Base-by-base conservation (phyloP, 2,797 vertebrate species). In the Neomorphus geoffroyi region DNA sequence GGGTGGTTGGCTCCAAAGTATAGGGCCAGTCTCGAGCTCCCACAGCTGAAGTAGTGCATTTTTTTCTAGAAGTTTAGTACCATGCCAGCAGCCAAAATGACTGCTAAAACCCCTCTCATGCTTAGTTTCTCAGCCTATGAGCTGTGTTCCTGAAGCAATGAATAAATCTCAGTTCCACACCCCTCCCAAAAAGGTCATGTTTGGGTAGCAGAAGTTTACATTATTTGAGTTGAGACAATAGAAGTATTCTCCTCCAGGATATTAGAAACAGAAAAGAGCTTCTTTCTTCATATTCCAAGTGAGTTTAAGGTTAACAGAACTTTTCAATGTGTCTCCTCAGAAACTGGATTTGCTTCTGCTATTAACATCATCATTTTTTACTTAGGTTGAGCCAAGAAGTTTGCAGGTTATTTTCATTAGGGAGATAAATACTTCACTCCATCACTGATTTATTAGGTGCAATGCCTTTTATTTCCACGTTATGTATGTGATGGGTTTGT, bases 401-500 rank as follows among this genome's bases (percentile, higher is more conserved):
- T 66, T 94, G 56, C 45, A 71, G 78, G 53, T 48, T 91, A 32
- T 69, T 94, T 94, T 92, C 57, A 69, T 87, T 78, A 80, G 23
- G 46, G 69, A 92, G 45, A 80, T 84, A 86, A 80, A n/a, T n/a
- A n/a, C n/a, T n/a, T n/a, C n/a, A n/a, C n/a, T n/a, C n/a, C n/a
- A n/a, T n/a, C n/a, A n/a, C n/a, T n/a, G n/a, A n/a, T n/a, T 74
- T 88, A 80, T 88, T 60, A 86, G 58, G 33, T 74, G 46, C 46
- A 94, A 69, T 69, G 64, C 22, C 26, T 88, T 94, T 90, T 92
- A 90, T 71, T 80, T 90, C 71, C 53, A 71, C 45, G 71, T 73
- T 50, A 70, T 14, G 9, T 32, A 71, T 30, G 11, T 54, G 58
- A 60, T 64, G 18, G 19, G 73, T 95, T 83, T 78, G 30, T 64